Conservation (phyloP, 2,113 vertebrate species). For the Phyllopteryx taeniolatus region DNA sequence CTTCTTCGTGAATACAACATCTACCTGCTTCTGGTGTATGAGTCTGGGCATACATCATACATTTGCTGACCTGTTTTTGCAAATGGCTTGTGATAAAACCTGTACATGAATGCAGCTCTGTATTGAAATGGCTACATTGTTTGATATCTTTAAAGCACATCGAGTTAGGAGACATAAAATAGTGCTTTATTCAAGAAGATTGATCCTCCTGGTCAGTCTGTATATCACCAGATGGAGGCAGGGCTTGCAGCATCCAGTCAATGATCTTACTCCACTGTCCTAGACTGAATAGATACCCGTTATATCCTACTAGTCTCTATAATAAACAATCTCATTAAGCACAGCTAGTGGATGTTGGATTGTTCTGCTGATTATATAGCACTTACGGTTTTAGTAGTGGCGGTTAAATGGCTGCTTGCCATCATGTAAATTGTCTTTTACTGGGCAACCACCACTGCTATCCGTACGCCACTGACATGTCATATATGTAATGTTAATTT, state of each 20-base stretch:
- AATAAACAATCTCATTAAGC: neutral
- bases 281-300: neutral
- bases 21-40: conserved; percentile 53
- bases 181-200: neutral
- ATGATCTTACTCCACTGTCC: neutral
- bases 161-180: neutral
- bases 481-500: conserved; percentile 30
- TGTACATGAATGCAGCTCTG: neutral
- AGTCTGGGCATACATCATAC: conserved; percentile 11
- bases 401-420: neutral
- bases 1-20: conserved; percentile 48
- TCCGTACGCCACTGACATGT: conserved; percentile 31
- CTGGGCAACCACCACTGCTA: neutral
- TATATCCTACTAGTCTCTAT: neutral
- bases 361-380: neutral
- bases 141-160: neutral
- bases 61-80: neutral
- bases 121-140: neutral
- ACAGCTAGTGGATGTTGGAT: neutral
- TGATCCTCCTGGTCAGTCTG: conserved; percentile 2
- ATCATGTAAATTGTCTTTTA: neutral
- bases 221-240: conserved; percentile 11
- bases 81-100: conserved; percentile 9
- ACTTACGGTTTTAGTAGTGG: neutral
- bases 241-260: conserved; percentile 10